Evolutionary conservation across 1,140 invertebrate genomes (phyloP), one percentile per base, ranked within the genome.

Genomic region (Papilio dardanus): DNA sequence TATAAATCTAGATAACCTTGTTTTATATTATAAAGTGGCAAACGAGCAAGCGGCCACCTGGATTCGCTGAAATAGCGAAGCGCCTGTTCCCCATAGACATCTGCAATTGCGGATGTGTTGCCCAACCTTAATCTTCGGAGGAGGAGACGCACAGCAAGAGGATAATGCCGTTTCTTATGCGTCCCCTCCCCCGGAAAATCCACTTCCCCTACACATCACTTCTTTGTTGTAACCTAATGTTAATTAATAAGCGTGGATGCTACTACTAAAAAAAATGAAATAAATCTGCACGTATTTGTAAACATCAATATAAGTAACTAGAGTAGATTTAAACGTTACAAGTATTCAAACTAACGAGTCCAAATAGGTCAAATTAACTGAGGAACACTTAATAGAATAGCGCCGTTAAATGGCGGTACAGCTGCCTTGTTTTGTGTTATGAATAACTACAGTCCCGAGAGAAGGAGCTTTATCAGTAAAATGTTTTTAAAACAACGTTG

Each of bases 381-480:
- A 24, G 54, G 54, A 62, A 62, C 54, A 62, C 24, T 62, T 62
- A 62, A 62, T 28, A 62, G 54, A 62, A 62, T 62, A 62, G 24
- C 54, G 54, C 50, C 10, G 19, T 62, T 62, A 62, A 62, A 62
- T 62, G 54, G 12, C 54, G 24, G 54, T 30, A 30, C 50, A 58
- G 50, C 19, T 62, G 46, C n/a, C 19, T 50, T 16, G 54, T 28
- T 62, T 62, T 62, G 54, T 62, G 1, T 3, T 28, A 10, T 58
- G 19, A 54, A 28, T 62, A 62, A 62, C 8, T 14, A 3, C 2
- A 62, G 24, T 3, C 21, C 14, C 3, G 10, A 28, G 24, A 28
- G 10, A 14, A 62, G 8, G 42, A 46, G 42, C n/a, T n/a, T n/a
- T n/a, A n/a, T n/a, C n/a, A n/a, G n/a, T n/a, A n/a, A n/a, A n/a